phyloP scores from a whole-genome alignment of 1,140 invertebrate genomes.

The Hetaerina americana region DNA sequence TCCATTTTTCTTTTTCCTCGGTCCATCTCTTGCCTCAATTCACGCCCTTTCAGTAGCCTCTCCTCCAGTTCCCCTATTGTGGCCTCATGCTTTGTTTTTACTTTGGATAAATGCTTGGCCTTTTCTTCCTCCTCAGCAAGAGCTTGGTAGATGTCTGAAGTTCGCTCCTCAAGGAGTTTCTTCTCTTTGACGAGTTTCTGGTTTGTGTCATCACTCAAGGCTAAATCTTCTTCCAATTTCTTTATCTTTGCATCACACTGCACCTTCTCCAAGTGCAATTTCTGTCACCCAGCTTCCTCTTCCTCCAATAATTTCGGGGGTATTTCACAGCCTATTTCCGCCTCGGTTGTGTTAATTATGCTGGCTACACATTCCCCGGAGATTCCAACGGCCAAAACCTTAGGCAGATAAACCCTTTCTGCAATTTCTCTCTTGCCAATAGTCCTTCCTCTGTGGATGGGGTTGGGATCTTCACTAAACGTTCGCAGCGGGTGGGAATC shows the following conservation, averaged over 20 bases:
- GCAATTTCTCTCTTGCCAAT: too few species aligned
- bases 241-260: constrained; percentile 90
- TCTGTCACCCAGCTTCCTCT: constrained; percentile 91
- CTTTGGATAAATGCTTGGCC: constrained; percentile 86
- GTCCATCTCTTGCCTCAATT: constrained; percentile 86
- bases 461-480: too few species aligned
- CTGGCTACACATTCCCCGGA: too few species aligned
- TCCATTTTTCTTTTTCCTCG: constrained; percentile 72
- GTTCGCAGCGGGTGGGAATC: too few species aligned
- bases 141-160: constrained; percentile 78
- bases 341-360: too few species aligned
- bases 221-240: constrained; percentile 89
- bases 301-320: too few species aligned
- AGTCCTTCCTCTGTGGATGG: too few species aligned
- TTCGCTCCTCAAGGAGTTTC: constrained; percentile 81
- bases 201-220: constrained; percentile 49
- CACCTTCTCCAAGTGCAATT: constrained; percentile 92
- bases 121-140: constrained; percentile 97
- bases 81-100: constrained; percentile 89
- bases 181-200: constrained; percentile 76
- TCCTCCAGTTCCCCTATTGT: constrained; percentile 92
- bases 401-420: too few species aligned
- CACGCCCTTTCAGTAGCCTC: constrained; percentile 75
- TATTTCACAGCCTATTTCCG: too few species aligned
- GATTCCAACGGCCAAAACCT: too few species aligned